phyloP scores from a whole-genome alignment of 2,113 vertebrate species.

The Dipodomys spectabilis region DNA sequence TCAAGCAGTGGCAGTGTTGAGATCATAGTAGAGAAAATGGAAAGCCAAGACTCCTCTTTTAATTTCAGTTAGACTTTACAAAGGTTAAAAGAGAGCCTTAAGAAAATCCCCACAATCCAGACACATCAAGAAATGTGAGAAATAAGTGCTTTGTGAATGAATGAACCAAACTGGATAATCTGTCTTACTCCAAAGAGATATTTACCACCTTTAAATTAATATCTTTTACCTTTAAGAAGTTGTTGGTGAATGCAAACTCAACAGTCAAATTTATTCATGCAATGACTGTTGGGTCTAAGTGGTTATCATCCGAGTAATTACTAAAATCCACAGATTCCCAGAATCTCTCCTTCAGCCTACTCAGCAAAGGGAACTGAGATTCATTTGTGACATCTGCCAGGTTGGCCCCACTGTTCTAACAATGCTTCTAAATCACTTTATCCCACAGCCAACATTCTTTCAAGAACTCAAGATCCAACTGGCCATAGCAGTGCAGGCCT shows the following conservation, averaged over 20 bases:
- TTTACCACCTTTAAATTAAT: too few relatives aligned
- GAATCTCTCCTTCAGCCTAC: background rate
- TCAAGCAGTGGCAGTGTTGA: too few relatives aligned
- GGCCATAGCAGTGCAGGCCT: too few relatives aligned
- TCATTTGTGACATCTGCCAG: background rate
- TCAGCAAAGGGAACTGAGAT: background rate
- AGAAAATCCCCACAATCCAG: slow-evolving; percentile 22
- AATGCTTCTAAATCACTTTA: background rate
- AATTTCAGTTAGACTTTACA: background rate
- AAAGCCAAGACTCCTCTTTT: background rate
- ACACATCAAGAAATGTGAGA: slow-evolving; percentile 10
- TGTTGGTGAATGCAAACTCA: background rate
- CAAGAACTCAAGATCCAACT: background rate
- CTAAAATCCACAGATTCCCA: background rate
- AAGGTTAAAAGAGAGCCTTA: background rate
- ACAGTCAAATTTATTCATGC: background rate
- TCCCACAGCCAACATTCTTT: background rate
- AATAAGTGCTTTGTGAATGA: background rate
- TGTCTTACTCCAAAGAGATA: background rate
- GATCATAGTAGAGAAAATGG: background rate
- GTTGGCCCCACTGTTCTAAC: background rate
- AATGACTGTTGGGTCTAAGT: background rate
- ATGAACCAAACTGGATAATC: background rate
- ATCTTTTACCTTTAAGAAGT: slow-evolving; percentile 2
- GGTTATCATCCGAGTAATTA: background rate